Percentiles rank a stretch among this genome's conserved stretches.
These are phyloP conservation scores for Eumaeus atala DNA, from an alignment of 1,140 invertebrate genomes.

Conservation along the genomic window DNA sequence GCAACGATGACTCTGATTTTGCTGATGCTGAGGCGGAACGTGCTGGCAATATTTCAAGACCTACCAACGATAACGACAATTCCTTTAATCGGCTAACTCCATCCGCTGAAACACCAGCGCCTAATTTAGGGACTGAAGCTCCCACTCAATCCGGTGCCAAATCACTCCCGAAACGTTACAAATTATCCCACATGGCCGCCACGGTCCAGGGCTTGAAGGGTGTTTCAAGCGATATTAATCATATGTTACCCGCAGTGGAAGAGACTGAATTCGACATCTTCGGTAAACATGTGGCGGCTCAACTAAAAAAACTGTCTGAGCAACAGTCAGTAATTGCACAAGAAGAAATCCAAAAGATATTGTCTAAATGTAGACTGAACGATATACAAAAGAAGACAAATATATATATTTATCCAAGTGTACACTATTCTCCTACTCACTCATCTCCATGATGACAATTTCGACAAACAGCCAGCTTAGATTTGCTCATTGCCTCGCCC, in stretches of 20 bases:
- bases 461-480: too few species aligned
- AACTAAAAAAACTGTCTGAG: slow-evolving; percentile 8
- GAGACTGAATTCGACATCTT: neutral
- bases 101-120: too few species aligned
- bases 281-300: slow-evolving; percentile 7
- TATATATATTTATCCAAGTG: slow-evolving; percentile 9
- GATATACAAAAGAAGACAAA: slow-evolving; percentile 13
- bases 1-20: too few species aligned
- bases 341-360: slow-evolving; percentile 15
- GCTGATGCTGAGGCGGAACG: too few species aligned
- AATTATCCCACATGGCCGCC: too few species aligned
- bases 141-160: too few species aligned
- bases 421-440: slow-evolving; percentile 10
- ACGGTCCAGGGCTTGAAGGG: neutral
- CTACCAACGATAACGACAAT: too few species aligned
- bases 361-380: slow-evolving; percentile 11
- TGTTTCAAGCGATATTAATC: neutral
- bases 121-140: too few species aligned
- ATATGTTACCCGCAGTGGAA: neutral
- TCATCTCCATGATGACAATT: neutral
- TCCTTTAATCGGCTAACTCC: too few species aligned
- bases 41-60: too few species aligned
- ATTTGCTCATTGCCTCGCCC: too few species aligned
- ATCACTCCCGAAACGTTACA: too few species aligned
- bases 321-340: slow-evolving; percentile 11